These are phyloP conservation scores for Tipula unca DNA, from an alignment of 2,888 invertebrate genomes.

Conservation along the genomic window DNA sequence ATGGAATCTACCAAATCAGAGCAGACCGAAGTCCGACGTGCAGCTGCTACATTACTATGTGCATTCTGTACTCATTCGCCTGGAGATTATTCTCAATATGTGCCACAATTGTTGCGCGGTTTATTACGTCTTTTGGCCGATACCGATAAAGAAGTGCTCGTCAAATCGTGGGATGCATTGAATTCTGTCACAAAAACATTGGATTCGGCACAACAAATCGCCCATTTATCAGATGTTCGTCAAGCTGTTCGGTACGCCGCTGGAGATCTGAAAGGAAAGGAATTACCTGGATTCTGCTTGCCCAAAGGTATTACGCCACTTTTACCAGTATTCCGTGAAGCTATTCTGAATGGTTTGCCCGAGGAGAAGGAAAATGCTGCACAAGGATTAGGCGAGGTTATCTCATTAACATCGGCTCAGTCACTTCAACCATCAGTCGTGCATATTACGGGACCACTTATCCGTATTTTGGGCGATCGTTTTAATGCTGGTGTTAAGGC, in stretches of 20 bases:
- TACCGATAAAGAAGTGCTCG: conserved; percentile 67
- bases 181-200: conserved; percentile 81
- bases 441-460: conserved; percentile 94
- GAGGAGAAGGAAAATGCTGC: conserved; percentile 95
- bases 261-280: conserved; percentile 69
- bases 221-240: conserved; percentile 80
- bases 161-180: conserved; percentile 87
- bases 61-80: conserved; percentile 85
- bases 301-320: conserved; percentile 92
- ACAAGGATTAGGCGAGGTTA: conserved; percentile 68
- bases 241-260: conserved; percentile 88
- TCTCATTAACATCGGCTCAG: conserved; percentile 60
- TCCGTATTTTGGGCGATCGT: conserved; percentile 92
- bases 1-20: conserved; percentile 65
- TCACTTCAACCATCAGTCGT: conserved; percentile 93
- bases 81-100: conserved; percentile 78
- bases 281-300: conserved; percentile 86
- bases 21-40: conserved; percentile 57
- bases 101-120: conserved; percentile 80
- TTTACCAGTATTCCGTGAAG: conserved; percentile 91
- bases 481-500: conserved; percentile 92
- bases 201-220: conserved; percentile 73
- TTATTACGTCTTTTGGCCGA: conserved; percentile 79
- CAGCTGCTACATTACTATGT: conserved; percentile 78
- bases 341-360: conserved; percentile 88